Percentiles rank a stretch among this genome's conserved stretches.
Conservation (phyloP, 2,797 vertebrate genomes). For the Atherinosoma microstoma region DNA sequence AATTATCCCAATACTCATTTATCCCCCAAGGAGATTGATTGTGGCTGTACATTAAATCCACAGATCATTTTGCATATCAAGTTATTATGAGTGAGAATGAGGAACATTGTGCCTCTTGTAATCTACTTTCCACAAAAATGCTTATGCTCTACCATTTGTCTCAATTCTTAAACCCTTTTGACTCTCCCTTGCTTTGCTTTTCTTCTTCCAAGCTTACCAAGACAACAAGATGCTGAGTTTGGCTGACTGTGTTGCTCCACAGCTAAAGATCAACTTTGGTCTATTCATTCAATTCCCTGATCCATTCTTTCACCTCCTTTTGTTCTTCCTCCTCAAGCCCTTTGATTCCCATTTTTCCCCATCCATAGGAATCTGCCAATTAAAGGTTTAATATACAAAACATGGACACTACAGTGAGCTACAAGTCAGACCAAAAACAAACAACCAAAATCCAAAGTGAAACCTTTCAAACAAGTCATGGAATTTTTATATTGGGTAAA, state of each 20-base stretch:
- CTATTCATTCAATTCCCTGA: not conserved
- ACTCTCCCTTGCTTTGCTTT: too few relatives aligned
- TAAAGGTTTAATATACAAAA: not conserved
- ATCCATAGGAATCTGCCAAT: not conserved
- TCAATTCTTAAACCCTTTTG: too few relatives aligned
- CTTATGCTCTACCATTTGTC: too few relatives aligned
- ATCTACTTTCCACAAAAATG: too few relatives aligned
- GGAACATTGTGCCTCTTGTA: too few relatives aligned
- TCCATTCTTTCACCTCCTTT: not conserved
- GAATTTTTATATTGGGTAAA: not conserved
- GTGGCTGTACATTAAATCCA: not conserved
- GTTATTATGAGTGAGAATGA: not conserved
- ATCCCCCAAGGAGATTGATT: not conserved
- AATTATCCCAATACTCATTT: too few relatives aligned
- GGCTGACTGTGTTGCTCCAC: not conserved
- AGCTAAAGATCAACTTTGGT: conserved; percentile 6
- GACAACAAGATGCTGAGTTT: not conserved
- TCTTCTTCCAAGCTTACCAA: not conserved
- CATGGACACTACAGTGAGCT: not conserved
- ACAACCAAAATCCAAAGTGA: not conserved
- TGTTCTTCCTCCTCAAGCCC: not conserved
- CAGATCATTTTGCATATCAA: not conserved
- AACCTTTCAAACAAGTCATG: not conserved
- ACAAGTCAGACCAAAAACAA: not conserved
- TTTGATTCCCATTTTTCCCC: not conserved